phyloP scores from a whole-genome alignment of 2,888 invertebrate genomes.

The Drosophila nigricruria region DNA sequence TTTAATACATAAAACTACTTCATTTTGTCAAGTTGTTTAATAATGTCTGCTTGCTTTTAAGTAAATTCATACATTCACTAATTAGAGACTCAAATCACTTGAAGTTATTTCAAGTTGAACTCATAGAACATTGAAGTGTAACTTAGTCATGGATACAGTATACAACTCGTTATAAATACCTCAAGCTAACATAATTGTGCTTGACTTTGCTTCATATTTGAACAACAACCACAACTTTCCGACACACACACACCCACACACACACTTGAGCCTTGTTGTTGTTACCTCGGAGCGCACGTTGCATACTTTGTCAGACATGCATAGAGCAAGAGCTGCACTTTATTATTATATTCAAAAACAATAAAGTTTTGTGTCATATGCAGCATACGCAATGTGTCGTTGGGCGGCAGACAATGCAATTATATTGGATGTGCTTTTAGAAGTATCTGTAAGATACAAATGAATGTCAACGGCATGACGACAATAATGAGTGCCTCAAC shows the following conservation, averaged over 20 bases:
- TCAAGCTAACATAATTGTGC: conserved; percentile 51
- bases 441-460: conserved; percentile 51
- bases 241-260: too few species aligned
- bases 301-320: background rate
- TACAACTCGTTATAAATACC: conserved; percentile 32
- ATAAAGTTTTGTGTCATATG: conserved; percentile 58
- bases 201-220: conserved; percentile 57
- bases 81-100: background rate
- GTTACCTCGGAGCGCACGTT: background rate
- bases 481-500: conserved; percentile 47
- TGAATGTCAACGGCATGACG: conserved; percentile 61
- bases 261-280: background rate
- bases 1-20: background rate
- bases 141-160: conserved; percentile 1
- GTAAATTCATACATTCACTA: background rate
- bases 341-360: conserved; percentile 56
- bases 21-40: background rate
- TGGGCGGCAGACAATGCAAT: conserved; percentile 50
- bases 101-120: background rate
- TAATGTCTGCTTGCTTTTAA: background rate
- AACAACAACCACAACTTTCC: conserved; percentile 12
- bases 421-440: conserved; percentile 49
- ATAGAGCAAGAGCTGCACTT: conserved; percentile 6
- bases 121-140: conserved; percentile 4
- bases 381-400: conserved; percentile 19